Conservation (phyloP, 1,140 invertebrate species). For the Drosophila kohkoa region DNA sequence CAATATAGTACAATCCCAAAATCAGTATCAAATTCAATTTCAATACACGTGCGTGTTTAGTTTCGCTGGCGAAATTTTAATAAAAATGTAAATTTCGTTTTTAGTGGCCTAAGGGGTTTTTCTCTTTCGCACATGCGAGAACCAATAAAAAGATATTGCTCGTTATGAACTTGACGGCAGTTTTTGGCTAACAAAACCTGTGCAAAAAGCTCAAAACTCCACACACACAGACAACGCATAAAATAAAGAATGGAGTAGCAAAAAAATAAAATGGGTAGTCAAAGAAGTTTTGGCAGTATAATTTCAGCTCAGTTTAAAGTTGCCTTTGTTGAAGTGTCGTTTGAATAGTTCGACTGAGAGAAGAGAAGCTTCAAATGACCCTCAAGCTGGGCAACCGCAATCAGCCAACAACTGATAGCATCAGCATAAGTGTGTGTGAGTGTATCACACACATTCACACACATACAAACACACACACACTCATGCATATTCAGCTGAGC, state of each 20-base stretch:
- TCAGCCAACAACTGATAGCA: constrained; percentile 2
- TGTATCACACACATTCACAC: neutral
- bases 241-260: constrained; percentile 3
- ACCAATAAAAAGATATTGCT: constrained; percentile 79
- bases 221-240: neutral
- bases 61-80: constrained; percentile 67
- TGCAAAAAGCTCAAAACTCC: neutral
- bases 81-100: constrained; percentile 76
- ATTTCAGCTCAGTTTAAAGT: constrained; percentile 55
- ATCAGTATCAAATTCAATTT: constrained; percentile 71
- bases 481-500: constrained; percentile 2
- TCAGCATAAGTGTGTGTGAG: neutral
- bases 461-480: constrained; percentile 5
- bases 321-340: constrained; percentile 42
- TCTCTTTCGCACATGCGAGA: constrained; percentile 63
- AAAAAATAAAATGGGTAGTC: constrained; percentile 2
- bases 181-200: constrained; percentile 51
- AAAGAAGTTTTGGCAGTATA: constrained; percentile 49
- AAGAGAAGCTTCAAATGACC: neutral
- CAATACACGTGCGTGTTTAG: constrained; percentile 28
- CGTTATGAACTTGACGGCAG: constrained; percentile 75
- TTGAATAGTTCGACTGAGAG: constrained; percentile 35
- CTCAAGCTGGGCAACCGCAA: constrained; percentile 9
- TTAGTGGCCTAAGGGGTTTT: constrained; percentile 67
- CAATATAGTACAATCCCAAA: constrained; percentile 21